These are phyloP conservation scores for Pinna nobilis DNA, from an alignment of 1,140 invertebrate species.

Conservation along the genomic window DNA sequence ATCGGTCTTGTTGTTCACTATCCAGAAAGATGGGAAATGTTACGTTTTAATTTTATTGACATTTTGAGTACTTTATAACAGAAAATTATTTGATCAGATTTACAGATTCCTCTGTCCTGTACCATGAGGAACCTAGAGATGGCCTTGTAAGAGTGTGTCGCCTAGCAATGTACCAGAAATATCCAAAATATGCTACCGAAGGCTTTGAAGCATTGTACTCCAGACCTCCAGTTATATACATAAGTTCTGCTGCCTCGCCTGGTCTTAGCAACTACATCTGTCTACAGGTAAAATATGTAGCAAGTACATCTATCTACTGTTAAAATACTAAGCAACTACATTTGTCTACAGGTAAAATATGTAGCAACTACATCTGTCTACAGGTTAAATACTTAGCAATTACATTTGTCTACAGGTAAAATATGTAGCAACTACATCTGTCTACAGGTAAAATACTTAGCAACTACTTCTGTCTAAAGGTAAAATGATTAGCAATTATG, in stretches of 20 bases:
- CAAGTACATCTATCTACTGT: no score
- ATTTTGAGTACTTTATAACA: no score
- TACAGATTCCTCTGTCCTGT: constrained; percentile 83
- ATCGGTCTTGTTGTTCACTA: no score
- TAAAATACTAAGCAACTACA: no score
- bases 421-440: no score
- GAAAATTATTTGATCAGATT: constrained; percentile 72
- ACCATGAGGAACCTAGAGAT: constrained; percentile 86
- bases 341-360: no score
- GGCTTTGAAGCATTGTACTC: constrained; percentile 85
- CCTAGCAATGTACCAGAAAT: constrained; percentile 87
- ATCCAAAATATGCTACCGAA: constrained; percentile 87
- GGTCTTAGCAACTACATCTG: constrained; percentile 87
- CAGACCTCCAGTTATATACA: constrained; percentile 87
- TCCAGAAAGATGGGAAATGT: no score
- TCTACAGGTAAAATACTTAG: constrained; percentile 75
- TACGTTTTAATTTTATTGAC: no score
- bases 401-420: no score
- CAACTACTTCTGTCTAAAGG: constrained; percentile 86
- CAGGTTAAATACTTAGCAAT: background rate
- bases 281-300: constrained; percentile 78
- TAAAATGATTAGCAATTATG: no score
- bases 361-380: no score
- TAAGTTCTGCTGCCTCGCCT: constrained; percentile 84
- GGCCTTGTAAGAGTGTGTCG: constrained; percentile 85